phyloP scores from a whole-genome alignment of 64 coral and sea anemone genomes.

The Dendrophyllia cribrosa region DNA sequence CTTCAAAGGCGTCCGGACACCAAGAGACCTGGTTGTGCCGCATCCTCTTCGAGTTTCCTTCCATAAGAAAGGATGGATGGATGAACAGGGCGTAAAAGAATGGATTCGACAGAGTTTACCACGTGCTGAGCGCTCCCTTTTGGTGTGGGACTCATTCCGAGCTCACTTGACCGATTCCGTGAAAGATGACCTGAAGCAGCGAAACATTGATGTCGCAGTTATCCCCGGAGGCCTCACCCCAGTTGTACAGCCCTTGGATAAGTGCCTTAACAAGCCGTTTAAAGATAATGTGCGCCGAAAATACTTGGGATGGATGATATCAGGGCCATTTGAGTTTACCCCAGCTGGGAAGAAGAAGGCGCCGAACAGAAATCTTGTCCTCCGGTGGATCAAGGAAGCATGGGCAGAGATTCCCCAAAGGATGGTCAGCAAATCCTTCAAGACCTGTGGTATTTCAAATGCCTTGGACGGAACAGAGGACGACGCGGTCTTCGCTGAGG shows the following conservation, averaged over 20 bases:
- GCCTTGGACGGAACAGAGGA: no score
- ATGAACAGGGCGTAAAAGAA: constrained; percentile 1
- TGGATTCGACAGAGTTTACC: constrained; percentile 10
- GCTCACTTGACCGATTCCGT: constrained; percentile 20
- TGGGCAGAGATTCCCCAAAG: constrained; percentile 18
- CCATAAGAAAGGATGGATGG: constrained; percentile 36
- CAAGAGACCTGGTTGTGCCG: constrained; percentile 15
- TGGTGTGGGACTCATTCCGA: constrained; percentile 32
- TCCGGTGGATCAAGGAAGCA: constrained; percentile 21
- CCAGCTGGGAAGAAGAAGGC: constrained; percentile 45
- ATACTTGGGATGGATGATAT: constrained; percentile 54
- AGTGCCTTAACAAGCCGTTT: constrained; percentile 73
- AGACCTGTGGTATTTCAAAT: no score
- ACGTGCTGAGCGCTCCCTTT: not conserved
- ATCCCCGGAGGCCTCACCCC: constrained; percentile 68
- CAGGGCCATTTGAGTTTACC: constrained; percentile 27
- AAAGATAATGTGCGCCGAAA: constrained; percentile 50
- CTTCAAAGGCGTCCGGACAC: constrained; percentile 25
- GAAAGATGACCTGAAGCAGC: constrained; percentile 15
- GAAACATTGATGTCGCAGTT: constrained; percentile 53
- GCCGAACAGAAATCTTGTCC: constrained; percentile 58
- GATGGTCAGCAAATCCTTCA: constrained; percentile 19
- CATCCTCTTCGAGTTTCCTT: constrained; percentile 27
- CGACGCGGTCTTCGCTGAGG: no score
- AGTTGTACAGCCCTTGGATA: constrained; percentile 58